Percentiles rank a stretch among this genome's conserved stretches.
Evolutionary conservation across 2,113 vertebrate species (phyloP).

Genomic region (Scytalopus superciliaris): DNA sequence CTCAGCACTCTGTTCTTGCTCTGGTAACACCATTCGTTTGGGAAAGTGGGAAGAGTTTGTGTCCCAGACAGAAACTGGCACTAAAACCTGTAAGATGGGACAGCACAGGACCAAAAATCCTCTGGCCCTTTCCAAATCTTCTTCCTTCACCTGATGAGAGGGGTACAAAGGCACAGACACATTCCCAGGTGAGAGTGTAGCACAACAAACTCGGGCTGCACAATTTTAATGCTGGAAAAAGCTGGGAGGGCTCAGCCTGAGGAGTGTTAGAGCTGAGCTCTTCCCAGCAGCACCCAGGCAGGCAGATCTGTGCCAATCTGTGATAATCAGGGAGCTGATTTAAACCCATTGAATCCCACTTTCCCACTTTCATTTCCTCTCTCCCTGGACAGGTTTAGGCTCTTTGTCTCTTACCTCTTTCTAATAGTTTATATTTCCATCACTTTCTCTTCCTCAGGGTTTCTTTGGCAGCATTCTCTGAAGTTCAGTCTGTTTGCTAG

Average conservation of each 20-base stretch:
- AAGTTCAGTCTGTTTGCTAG: neutral
- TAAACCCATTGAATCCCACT: neutral
- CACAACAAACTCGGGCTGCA: neutral
- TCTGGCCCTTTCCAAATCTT: neutral
- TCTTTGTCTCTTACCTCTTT: constrained; percentile 12
- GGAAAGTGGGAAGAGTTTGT: neutral
- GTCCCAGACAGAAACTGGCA: neutral
- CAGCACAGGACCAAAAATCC: neutral
- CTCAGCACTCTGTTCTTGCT: neutral
- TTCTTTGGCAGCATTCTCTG: neutral
- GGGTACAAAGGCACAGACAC: neutral
- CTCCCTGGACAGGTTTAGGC: neutral
- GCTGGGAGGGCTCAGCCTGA: neutral
- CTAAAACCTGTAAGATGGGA: neutral
- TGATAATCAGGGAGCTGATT: neutral
- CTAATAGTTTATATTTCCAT: neutral
- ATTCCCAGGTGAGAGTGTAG: accelerated
- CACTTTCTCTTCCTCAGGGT: neutral
- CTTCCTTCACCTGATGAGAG: neutral
- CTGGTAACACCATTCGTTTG: neutral
- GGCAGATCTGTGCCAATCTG: neutral
- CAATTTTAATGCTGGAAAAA: neutral
- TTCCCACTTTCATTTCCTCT: neutral
- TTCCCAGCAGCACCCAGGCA: neutral
- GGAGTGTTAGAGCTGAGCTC: neutral